Conservation (phyloP, 2,888 invertebrate species). For the Aelia acuminata region DNA sequence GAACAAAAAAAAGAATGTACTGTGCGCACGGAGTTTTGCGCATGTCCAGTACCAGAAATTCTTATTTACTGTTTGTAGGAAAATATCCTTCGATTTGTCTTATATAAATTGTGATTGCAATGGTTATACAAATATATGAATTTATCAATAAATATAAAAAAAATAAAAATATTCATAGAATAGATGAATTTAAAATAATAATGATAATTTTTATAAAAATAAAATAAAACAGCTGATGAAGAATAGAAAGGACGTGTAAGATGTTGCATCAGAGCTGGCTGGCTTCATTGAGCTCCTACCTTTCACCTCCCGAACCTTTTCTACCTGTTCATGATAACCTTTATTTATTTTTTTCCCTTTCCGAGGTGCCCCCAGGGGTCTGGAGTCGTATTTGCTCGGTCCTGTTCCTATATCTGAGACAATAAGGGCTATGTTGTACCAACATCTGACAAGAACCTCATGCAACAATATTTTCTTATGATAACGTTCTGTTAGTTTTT, state of each 20-base stretch:
- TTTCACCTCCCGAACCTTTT: not conserved
- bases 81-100: too few species aligned
- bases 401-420: not conserved
- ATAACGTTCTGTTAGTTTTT: not conserved
- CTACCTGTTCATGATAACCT: constrained; percentile 23
- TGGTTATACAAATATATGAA: too few species aligned
- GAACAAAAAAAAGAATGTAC: too few species aligned
- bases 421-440: not conserved
- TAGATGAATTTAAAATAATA: not conserved
- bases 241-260: not conserved
- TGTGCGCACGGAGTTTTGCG: too few species aligned
- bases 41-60: too few species aligned
- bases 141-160: too few species aligned
- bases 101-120: too few species aligned
- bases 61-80: too few species aligned
- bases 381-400: not conserved
- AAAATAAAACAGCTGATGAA: not conserved
- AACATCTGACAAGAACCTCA: not conserved
- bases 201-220: not conserved
- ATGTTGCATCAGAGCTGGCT: not conserved
- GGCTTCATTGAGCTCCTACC: not conserved
- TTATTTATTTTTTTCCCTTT: constrained; percentile 21
- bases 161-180: too few species aligned
- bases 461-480: constrained; percentile 6
- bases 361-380: not conserved